phyloP scores from a whole-genome alignment of 92 coral and sea anemone genomes.

The Palythoa grandis region DNA sequence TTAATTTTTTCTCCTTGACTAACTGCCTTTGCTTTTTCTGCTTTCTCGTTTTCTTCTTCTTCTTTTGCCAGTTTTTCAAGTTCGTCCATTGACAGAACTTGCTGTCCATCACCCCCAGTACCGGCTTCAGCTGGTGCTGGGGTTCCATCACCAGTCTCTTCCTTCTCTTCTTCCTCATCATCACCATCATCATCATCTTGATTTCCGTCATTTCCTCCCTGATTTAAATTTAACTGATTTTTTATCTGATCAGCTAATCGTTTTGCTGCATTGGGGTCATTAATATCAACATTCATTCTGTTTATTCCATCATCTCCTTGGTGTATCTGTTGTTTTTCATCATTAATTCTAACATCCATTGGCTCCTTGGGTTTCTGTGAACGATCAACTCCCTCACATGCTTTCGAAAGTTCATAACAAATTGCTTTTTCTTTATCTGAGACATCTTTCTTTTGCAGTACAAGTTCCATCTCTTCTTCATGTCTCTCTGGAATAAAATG shows the following conservation, averaged over 20 bases:
- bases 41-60: constrained; percentile 44
- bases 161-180: constrained; percentile 29
- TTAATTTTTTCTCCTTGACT: constrained; percentile 2
- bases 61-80: constrained; percentile 41
- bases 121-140: constrained; percentile 14
- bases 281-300: constrained; percentile 84
- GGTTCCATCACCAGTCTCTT: background rate
- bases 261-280: constrained; percentile 88
- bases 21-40: constrained; percentile 20
- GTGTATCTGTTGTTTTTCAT: constrained; percentile 63
- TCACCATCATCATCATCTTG: constrained; percentile 62
- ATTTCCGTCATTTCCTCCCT: constrained; percentile 49
- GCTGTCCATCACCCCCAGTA: background rate
- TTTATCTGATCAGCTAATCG: constrained; percentile 90
- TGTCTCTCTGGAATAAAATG: constrained; percentile 68
- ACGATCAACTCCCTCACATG: constrained; percentile 98
- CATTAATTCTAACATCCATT: constrained; percentile 80
- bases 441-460: constrained; percentile 53
- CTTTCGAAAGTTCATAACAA: constrained; percentile 87
- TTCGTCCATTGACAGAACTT: constrained; percentile 16
- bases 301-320: constrained; percentile 72
- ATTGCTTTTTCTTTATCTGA: constrained; percentile 76
- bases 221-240: constrained; percentile 69
- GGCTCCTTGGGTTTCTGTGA: constrained; percentile 89
- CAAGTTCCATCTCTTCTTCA: constrained; percentile 90